Percentiles rank a stretch among this genome's conserved stretches.
phyloP scores from a whole-genome alignment of 53 echinoderm and acorn worm genomes.

The Echinometra lucunter region DNA sequence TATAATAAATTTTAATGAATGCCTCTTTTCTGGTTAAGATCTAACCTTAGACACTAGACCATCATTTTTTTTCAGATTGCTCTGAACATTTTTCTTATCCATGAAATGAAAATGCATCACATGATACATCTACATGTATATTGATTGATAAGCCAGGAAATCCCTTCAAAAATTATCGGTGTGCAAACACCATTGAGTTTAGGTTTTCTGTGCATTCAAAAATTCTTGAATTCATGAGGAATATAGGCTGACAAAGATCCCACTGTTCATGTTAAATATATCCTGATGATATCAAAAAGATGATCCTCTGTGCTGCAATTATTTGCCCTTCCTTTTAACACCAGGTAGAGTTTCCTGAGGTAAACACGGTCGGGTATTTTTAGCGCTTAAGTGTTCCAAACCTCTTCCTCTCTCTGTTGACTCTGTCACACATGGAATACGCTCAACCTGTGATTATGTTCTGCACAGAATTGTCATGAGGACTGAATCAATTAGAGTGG shows the following conservation, averaged over 20 bases:
- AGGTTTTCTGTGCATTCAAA: background rate
- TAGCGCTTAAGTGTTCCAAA: constrained; percentile 35
- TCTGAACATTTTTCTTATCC: background rate
- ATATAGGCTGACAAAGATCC: background rate
- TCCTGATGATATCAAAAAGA: constrained; percentile 4
- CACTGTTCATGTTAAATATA: background rate
- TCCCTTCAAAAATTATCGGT: background rate
- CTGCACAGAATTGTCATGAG: background rate
- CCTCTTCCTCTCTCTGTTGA: constrained; percentile 31
- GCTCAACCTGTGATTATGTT: background rate
- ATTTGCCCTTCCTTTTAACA: background rate
- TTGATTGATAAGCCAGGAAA: background rate
- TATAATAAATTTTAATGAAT: background rate
- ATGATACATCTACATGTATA: background rate
- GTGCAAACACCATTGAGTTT: background rate
- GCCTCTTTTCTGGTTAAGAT: background rate
- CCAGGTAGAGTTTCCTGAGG: constrained; percentile 28
- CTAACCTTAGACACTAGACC: background rate
- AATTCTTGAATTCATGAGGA: background rate
- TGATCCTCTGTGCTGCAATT: background rate
- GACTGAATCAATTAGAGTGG: background rate
- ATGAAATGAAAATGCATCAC: background rate
- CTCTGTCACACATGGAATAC: background rate
- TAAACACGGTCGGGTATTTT: constrained; percentile 41
- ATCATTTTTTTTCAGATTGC: background rate